Conservation (phyloP, 2,113 vertebrate species). For the Boleophthalmus pectinirostris region DNA sequence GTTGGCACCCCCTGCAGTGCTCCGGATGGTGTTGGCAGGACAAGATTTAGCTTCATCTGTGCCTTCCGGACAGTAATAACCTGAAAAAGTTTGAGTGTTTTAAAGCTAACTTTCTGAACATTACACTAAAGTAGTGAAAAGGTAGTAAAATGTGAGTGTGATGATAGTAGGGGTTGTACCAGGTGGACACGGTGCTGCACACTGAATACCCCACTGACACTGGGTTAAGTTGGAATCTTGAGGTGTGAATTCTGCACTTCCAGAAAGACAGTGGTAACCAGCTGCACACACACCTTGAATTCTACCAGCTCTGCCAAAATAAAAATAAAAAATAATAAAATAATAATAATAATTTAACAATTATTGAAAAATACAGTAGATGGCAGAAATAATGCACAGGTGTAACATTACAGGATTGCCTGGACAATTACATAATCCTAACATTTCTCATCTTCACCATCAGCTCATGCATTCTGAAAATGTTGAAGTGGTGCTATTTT, state of each 20-base stretch:
- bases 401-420: slow-evolving; percentile 18
- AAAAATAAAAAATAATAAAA: too few species aligned
- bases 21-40: slow-evolving; percentile 80
- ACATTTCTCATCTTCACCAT: background rate
- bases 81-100: slow-evolving; percentile 61
- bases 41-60: slow-evolving; percentile 76
- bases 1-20: slow-evolving; percentile 72
- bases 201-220: slow-evolving; percentile 79
- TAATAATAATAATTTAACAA: background rate
- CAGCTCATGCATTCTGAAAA: slow-evolving; percentile 15
- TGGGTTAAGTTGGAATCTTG: slow-evolving; percentile 53
- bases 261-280: slow-evolving; percentile 85
- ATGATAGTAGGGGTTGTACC: slow-evolving; percentile 63
- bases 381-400: background rate
- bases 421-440: slow-evolving; percentile 10
- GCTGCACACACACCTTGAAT: slow-evolving; percentile 84
- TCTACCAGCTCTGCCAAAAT: slow-evolving; percentile 75
- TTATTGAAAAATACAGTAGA: background rate
- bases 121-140: background rate
- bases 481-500: slow-evolving; percentile 42
- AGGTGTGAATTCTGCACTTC: slow-evolving; percentile 80
- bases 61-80: slow-evolving; percentile 87
- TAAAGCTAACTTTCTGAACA: background rate
- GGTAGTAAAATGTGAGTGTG: background rate
- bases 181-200: slow-evolving; percentile 84